phyloP scores from a whole-genome alignment of 2,888 invertebrate genomes.

The Tipula vernalis region DNA sequence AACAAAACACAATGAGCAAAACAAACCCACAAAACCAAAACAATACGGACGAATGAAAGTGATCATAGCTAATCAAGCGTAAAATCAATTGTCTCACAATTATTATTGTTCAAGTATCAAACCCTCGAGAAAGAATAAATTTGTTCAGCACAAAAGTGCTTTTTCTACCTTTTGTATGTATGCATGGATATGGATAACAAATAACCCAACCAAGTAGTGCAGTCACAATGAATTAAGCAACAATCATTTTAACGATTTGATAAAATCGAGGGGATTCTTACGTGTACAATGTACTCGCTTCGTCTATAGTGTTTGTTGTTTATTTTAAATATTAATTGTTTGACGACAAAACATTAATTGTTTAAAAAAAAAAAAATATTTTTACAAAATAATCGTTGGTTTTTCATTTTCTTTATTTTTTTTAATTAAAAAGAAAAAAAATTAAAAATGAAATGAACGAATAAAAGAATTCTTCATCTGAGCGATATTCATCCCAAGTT shows the following conservation, averaged over 20 bases:
- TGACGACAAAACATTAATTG: background rate
- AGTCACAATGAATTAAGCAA: background rate
- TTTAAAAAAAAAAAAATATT: background rate
- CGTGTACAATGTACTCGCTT: background rate
- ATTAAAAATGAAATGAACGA: background rate
- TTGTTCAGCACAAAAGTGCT: background rate
- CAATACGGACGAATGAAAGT: background rate
- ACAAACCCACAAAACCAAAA: background rate
- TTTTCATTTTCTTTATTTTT: background rate
- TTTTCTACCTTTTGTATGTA: background rate
- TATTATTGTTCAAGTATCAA: background rate
- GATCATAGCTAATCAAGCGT: conserved; percentile 4
- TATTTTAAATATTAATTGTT: background rate
- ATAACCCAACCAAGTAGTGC: background rate
- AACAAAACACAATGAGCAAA: background rate
- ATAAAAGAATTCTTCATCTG: background rate
- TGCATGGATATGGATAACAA: background rate
- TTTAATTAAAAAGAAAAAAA: background rate
- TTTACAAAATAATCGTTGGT: background rate
- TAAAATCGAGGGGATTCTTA: background rate
- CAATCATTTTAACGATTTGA: background rate
- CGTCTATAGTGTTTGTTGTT: background rate
- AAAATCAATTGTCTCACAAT: background rate
- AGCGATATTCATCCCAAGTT: background rate
- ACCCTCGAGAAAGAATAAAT: background rate